Evolutionary conservation across 1,140 invertebrate species (phyloP), one percentile per base, ranked within the genome.

Genomic region (Heliconius hermathena): DNA sequence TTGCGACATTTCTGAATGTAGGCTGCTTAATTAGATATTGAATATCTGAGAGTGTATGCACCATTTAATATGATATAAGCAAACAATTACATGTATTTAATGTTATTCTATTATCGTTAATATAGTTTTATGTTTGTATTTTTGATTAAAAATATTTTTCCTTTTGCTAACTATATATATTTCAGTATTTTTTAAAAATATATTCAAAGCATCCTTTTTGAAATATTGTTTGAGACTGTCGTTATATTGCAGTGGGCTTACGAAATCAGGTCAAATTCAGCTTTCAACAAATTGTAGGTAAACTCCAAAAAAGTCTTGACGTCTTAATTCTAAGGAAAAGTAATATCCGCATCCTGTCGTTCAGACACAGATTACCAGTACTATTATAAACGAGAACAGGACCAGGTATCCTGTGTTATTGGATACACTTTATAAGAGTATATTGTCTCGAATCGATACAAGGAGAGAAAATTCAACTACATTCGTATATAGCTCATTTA

Each of bases 231-330:
- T 66, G 60, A 66, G 9, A 26, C 22, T 66, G 13, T 26, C 26
- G 13, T 66, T 66, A 66, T 13, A 66, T 29, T 29, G 66, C 75
- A 71, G 60, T 18, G 26, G 8, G 16, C 38, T 49, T n/a, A 36
- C 6, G 66, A 71, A 71, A 76, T 76, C 75, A 76, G 75, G 66
- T 71, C 66, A 71, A 76, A 76, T 41, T 49, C 54, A 26, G 26
- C 75, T 76, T 76, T 71, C 26, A 76, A 71, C 66, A 71, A 76
- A 76, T 76, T 76, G 75, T 46, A 71, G 66, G 60, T 71, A 76
- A 46, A 71, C 74, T 57, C 57, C 36, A 76, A 57, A 41, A 76
- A 76, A 71, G 38, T 71, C 71, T 71, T 71, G 33, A 71, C 36
- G 8, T 71, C 38, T 71, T 36, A 36, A n/a, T n/a, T 71, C 9